Evolutionary conservation across 35 echinoderm and acorn worm species (phyloP).

Genomic region (Heliocidaris erythrogramma): DNA sequence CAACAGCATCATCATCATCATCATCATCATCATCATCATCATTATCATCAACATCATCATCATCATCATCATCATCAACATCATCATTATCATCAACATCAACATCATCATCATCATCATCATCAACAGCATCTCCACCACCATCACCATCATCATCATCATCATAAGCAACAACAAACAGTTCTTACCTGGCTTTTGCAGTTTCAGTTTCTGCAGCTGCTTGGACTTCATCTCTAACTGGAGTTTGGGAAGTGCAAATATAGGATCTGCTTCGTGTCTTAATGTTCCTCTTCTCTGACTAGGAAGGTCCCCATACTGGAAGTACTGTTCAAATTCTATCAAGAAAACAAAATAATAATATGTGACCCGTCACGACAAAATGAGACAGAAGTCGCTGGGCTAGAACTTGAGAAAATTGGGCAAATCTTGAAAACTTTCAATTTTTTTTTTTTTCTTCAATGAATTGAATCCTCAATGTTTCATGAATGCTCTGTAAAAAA

Average conservation of each 20-base stretch:
- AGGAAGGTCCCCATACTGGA: constrained; percentile 53
- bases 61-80: background rate
- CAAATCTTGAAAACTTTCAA: no score
- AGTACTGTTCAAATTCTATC: constrained; percentile 80
- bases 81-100: background rate
- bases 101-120: background rate
- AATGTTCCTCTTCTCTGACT: constrained; percentile 50
- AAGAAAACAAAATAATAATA: background rate
- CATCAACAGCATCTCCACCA: background rate
- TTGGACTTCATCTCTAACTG: constrained; percentile 96
- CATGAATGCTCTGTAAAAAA: no score
- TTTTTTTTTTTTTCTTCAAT: no score
- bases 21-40: background rate
- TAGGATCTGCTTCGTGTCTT: constrained; percentile 87
- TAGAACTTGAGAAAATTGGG: no score
- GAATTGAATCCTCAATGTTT: no score
- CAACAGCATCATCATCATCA: background rate
- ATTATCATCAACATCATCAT: background rate
- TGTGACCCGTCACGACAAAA: no score
- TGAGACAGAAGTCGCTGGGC: no score
- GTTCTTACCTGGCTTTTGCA: background rate
- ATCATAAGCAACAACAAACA: background rate
- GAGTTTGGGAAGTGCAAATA: constrained; percentile 93
- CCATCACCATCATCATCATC: background rate
- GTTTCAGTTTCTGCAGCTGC: constrained; percentile 62